These are phyloP conservation scores for Caenorhabditis drosophilae DNA, from an alignment of 2,888 invertebrate genomes.

Conservation along the genomic window DNA sequence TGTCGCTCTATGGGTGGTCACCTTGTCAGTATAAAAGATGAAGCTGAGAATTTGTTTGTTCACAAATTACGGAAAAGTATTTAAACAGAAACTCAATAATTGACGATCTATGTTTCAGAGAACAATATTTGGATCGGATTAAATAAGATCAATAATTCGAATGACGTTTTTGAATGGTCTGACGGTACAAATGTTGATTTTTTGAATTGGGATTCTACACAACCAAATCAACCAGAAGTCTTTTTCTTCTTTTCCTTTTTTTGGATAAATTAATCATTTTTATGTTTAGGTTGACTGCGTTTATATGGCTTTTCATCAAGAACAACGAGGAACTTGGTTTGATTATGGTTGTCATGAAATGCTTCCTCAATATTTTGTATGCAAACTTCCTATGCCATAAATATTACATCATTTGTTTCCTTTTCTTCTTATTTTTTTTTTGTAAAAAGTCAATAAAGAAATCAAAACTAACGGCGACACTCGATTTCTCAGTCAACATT, in stretches of 20 bases:
- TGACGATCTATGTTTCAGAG: slow-evolving; percentile 39
- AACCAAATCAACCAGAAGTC: slow-evolving; percentile 62
- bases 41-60: slow-evolving; percentile 62
- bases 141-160: slow-evolving; percentile 57
- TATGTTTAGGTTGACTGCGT: slow-evolving; percentile 58
- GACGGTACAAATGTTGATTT: slow-evolving; percentile 52
- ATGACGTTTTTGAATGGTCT: slow-evolving; percentile 63
- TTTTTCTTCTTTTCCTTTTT: background rate
- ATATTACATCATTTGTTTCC: background rate
- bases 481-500: slow-evolving; percentile 60
- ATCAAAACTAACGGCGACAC: slow-evolving; percentile 26
- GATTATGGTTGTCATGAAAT: slow-evolving; percentile 63
- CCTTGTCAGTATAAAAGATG: slow-evolving; percentile 57
- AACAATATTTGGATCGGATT: slow-evolving; percentile 67
- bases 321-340: slow-evolving; percentile 65
- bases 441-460: background rate
- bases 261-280: slow-evolving; percentile 18
- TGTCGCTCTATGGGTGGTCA: slow-evolving; percentile 64
- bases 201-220: slow-evolving; percentile 64
- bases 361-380: slow-evolving; percentile 64
- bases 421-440: background rate
- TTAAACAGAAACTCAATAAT: background rate
- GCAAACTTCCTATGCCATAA: slow-evolving; percentile 55
- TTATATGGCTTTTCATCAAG: slow-evolving; percentile 67
- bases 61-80: slow-evolving; percentile 63